Base-by-base conservation (phyloP, 2,888 invertebrate species). In the Sminthurinus aureus region DNA sequence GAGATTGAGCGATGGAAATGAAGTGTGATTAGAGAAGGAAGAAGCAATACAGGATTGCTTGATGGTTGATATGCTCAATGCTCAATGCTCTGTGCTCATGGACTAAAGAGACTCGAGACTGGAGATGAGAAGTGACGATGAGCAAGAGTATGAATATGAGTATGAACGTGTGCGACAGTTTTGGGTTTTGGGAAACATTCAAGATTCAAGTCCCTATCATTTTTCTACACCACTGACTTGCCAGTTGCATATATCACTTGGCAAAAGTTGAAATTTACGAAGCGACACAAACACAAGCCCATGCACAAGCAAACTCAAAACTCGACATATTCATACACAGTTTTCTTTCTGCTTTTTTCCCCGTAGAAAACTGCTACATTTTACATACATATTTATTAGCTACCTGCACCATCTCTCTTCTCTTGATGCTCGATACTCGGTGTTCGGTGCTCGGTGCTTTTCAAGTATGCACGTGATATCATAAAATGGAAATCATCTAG, bases 201-300 rank as follows among this genome's bases (percentile, higher is more conserved):
- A 86, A 86, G 78, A 86, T 85, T 84, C 85, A 86, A 86, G 78
- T 78, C 86, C 82, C 87, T 87, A 87, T 87, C 87, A 85, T 86
- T 85, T 87, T 87, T 87, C 86, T 85, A 86, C 87, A 87, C 87
- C 83, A 87, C 64, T 86, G 86, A 80, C 26, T 75, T 79, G 69
- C 18, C 50, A 76, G 20, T 24, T 24, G 71, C 12, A 22, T 24
- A 71, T 20, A 76, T 26, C 26, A 73, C 73, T 73, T 73, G 79
- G 24, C 12, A 81, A 81, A 84, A 84, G 84, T 82, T 84, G 76
- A 58, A 79, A 82, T 82, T 82, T 84, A 79, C 84, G 75, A 80
- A 75, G 69, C 79, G 76, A 81, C 81, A 84, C 38, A 38, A 38
- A 38, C 38, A 38, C 38, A 38, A 38, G 6, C 38, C 1, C 38